phyloP scores from a whole-genome alignment of 2,113 vertebrate species.

The Hemibagrus wyckioides region DNA sequence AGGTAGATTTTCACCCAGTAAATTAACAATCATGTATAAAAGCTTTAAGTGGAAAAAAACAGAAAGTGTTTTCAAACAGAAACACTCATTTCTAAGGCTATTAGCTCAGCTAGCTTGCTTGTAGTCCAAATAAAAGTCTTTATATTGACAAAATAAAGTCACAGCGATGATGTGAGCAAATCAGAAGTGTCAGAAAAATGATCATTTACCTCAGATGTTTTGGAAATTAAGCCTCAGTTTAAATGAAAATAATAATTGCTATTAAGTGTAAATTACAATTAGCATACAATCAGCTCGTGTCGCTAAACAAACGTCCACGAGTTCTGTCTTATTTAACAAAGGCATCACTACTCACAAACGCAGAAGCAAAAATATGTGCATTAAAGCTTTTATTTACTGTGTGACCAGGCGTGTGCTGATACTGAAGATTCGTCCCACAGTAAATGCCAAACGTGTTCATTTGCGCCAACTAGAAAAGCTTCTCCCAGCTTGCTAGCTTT shows the following conservation, averaged over 20 bases:
- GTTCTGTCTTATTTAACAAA: neutral
- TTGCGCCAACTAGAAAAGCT: neutral
- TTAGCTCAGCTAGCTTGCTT: too few species aligned
- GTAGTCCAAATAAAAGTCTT: neutral
- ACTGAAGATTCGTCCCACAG: neutral
- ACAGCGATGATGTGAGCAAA: neutral
- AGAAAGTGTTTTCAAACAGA: neutral
- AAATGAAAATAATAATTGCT: neutral
- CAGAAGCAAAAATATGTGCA: slow-evolving; percentile 58
- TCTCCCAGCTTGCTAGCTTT: neutral
- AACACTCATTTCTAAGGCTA: neutral
- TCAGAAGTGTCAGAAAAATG: neutral
- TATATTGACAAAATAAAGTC: neutral
- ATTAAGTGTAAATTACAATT: neutral
- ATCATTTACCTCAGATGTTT: neutral
- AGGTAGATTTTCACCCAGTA: neutral
- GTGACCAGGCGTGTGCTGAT: slow-evolving; percentile 46
- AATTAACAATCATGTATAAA: neutral
- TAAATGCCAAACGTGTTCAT: neutral
- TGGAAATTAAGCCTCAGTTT: neutral
- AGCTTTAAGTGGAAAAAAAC: neutral
- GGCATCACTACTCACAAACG: neutral
- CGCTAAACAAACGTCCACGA: neutral
- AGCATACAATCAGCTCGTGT: neutral
- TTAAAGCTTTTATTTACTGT: slow-evolving; percentile 55